Conservation (phyloP, 1,140 invertebrate species). For the Orchestia grillus region DNA sequence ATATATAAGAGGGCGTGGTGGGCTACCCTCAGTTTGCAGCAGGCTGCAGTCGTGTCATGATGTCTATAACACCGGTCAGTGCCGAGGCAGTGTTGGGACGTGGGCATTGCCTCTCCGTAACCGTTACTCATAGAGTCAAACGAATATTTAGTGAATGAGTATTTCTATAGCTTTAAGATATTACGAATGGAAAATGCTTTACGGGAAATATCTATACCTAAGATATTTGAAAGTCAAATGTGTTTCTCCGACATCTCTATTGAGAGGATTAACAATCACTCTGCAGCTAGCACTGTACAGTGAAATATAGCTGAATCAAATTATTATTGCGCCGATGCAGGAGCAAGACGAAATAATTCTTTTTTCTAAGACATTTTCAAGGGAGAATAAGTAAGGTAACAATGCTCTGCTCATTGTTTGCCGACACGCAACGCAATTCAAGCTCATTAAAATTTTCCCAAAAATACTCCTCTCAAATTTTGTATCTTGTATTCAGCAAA, state of each 20-base stretch:
- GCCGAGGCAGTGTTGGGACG: neutral
- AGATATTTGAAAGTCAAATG: neutral
- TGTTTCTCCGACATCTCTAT: neutral
- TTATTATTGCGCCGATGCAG: neutral
- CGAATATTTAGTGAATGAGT: neutral
- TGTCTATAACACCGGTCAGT: slow-evolving; percentile 31
- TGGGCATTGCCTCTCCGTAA: neutral
- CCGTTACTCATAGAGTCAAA: neutral
- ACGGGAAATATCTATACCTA: no score
- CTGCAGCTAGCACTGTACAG: neutral
- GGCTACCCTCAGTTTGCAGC: slow-evolving; percentile 37
- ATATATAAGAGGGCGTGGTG: slow-evolving; percentile 7
- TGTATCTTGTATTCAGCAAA: neutral
- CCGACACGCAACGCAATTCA: neutral
- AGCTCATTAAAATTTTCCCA: neutral
- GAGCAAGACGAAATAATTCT: neutral
- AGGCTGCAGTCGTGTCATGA: neutral
- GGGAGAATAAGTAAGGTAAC: neutral
- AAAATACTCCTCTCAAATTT: neutral
- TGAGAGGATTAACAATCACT: neutral
- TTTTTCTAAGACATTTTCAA: neutral
- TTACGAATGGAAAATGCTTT: no score
- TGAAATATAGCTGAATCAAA: neutral
- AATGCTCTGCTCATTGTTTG: neutral
- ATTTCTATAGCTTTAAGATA: no score